Evolutionary conservation across 2,113 vertebrate species (phyloP).

Genomic region (Pristiophorus japonicus): DNA sequence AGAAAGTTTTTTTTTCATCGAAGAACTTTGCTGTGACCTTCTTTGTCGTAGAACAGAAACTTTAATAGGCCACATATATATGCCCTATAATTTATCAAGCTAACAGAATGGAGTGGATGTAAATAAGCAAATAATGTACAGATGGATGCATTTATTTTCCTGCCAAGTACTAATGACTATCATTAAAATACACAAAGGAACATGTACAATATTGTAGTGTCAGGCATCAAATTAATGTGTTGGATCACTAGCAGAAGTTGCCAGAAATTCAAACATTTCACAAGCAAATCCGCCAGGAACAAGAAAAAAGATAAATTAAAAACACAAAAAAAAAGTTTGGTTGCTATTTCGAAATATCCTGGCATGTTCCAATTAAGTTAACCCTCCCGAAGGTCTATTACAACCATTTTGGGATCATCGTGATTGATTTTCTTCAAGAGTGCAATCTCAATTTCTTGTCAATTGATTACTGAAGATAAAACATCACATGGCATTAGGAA

Average conservation of each 20-base stretch:
- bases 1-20: background rate
- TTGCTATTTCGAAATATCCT: background rate
- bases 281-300: background rate
- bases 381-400: background rate
- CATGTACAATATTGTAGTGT: constrained; percentile 21
- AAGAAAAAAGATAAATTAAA: background rate
- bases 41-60: background rate
- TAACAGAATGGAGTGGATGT: constrained; percentile 17
- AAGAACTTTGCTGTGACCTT: constrained; percentile 28
- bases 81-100: constrained; percentile 30
- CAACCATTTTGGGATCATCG: background rate
- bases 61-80: background rate
- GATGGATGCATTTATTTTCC: constrained; percentile 30
- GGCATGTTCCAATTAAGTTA: constrained; percentile 2
- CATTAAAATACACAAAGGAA: constrained; percentile 35
- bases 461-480: background rate
- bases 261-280: constrained; percentile 4
- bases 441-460: background rate
- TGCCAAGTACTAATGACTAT: constrained; percentile 33
- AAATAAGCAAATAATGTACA: constrained; percentile 35
- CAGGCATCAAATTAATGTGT: constrained; percentile 21
- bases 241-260: background rate
- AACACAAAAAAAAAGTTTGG: background rate
- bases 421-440: background rate
- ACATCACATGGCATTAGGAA: background rate